A percentile compares a stretch with the other conserved stretches of the same genome.
These are phyloP conservation scores for Pimephales promelas DNA, from an alignment of 2,113 vertebrate species.

Conservation along the genomic window DNA sequence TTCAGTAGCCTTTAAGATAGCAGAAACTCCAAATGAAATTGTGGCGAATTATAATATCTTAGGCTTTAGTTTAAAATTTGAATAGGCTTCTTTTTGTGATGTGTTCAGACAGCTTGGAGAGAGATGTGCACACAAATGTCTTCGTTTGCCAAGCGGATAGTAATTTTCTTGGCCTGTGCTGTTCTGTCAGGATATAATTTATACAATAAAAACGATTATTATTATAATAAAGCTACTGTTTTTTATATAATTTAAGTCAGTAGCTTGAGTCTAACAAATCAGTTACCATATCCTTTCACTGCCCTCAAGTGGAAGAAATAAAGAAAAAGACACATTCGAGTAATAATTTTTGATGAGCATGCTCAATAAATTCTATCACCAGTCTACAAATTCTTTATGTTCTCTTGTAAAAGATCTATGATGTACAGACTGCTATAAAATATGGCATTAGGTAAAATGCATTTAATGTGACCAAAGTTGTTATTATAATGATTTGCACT, in stretches of 20 bases:
- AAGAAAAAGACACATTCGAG: not conserved
- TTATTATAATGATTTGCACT: not conserved
- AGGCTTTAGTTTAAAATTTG: not conserved
- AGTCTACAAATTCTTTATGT: not conserved
- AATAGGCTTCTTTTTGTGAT: not conserved
- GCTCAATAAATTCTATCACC: not conserved
- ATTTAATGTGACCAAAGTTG: not conserved
- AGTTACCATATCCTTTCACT: conserved; percentile 30
- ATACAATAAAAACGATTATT: not conserved
- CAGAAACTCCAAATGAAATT: not conserved
- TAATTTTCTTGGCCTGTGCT: not conserved
- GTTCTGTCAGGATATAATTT: not conserved
- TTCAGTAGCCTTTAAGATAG: not conserved
- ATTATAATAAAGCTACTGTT: not conserved
- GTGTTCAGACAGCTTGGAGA: not conserved
- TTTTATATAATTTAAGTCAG: not conserved
- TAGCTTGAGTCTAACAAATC: not conserved
- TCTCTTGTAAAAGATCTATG: not conserved
- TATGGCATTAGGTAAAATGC: not conserved
- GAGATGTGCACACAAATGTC: not conserved
- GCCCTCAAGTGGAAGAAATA: conserved; percentile 40
- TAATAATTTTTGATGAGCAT: not conserved
- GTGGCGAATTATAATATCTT: not conserved
- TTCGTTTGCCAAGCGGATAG: not conserved
- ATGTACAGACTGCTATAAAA: not conserved